Conservation (phyloP, 23 tunicate species). For the Aplidium turbinatum region DNA sequence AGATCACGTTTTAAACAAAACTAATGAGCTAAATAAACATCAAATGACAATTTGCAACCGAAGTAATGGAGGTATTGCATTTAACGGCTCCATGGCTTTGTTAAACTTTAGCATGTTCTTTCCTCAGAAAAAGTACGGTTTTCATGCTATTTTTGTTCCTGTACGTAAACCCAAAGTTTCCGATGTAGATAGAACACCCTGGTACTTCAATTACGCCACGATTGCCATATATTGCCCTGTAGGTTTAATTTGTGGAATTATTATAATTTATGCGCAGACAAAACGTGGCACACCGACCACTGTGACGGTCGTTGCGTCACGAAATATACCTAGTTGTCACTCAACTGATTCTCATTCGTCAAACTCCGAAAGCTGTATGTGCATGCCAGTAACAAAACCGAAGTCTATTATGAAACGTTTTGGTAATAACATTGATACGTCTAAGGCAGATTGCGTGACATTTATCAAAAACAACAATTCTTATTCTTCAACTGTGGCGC, state of each 20-base stretch:
- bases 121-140: not conserved
- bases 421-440: too few species aligned
- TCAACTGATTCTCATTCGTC: too few species aligned
- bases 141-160: not conserved
- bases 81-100: constrained; percentile 16
- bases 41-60: not conserved
- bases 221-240: constrained; percentile 24
- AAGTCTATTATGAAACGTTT: too few species aligned
- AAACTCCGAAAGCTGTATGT: too few species aligned
- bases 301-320: too few species aligned
- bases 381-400: too few species aligned
- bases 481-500: too few species aligned
- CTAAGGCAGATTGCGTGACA: too few species aligned
- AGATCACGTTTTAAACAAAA: not conserved
- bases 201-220: constrained; percentile 38
- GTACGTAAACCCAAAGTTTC: not conserved
- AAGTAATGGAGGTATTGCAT: not conserved
- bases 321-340: too few species aligned
- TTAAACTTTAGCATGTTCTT: not conserved
- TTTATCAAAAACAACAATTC: too few species aligned
- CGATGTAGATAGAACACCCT: constrained; percentile 8
- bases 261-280: constrained; percentile 23
- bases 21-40: not conserved
- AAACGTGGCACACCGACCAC: too few species aligned
- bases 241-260: constrained; percentile 23